These are phyloP conservation scores for Chlorospingus flavigularis DNA, from an alignment of 2,797 vertebrate genomes.

Conservation along the genomic window DNA sequence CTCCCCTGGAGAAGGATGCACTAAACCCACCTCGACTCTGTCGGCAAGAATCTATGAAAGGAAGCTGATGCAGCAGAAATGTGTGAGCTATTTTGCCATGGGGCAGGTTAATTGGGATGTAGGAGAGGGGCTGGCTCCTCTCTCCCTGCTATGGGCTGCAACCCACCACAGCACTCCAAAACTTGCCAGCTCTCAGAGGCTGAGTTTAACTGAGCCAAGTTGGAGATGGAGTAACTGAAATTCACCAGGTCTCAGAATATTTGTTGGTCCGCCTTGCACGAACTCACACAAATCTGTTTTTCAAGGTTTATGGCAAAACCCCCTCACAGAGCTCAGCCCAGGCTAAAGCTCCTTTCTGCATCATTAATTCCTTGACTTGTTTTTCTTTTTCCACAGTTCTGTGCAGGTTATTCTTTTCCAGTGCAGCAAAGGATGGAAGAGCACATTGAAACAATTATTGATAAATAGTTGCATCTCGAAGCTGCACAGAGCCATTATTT, in stretches of 20 bases:
- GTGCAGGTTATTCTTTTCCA: not conserved
- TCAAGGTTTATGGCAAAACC: not conserved
- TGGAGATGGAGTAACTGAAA: not conserved
- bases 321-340: not conserved
- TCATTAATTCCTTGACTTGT: not conserved
- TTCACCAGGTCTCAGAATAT: not conserved
- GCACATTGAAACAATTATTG: not conserved
- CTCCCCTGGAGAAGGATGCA: not conserved
- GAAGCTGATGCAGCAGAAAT: not conserved
- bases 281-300: not conserved
- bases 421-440: not conserved
- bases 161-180: not conserved
- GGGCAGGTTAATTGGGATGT: not conserved
- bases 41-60: not conserved
- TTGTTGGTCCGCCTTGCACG: not conserved
- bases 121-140: not conserved
- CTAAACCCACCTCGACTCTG: rapidly evolving
- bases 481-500: not conserved
- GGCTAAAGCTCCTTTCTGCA: not conserved
- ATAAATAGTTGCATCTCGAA: conserved; percentile 36
- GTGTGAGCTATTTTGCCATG: not conserved
- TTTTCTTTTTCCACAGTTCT: conserved; percentile 3
- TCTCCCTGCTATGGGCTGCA: not conserved
- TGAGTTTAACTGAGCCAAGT: rapidly evolving
- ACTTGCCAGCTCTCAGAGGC: not conserved